Evolutionary conservation across 2,888 invertebrate species (phyloP).

Genomic region (Drosophila percnosoma): DNA sequence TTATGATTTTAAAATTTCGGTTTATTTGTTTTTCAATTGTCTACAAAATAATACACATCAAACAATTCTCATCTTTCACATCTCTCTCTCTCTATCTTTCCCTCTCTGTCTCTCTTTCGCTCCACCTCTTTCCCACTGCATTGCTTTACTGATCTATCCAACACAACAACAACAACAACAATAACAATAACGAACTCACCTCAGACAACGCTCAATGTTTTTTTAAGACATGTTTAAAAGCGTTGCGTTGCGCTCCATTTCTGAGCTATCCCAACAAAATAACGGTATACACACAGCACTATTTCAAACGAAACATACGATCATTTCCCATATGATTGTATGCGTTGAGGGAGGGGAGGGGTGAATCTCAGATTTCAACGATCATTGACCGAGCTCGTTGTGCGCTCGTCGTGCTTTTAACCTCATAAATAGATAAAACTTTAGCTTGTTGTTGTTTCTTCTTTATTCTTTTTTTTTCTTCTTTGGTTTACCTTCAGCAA

Average conservation of each 20-base stretch:
- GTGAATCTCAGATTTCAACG: slow-evolving; percentile 28
- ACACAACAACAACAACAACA: slow-evolving; percentile 11
- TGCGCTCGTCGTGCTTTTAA: slow-evolving; percentile 53
- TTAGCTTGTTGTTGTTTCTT: slow-evolving; percentile 32
- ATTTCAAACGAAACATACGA: slow-evolving; percentile 32
- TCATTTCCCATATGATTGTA: slow-evolving; percentile 9
- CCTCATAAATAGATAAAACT: slow-evolving; percentile 56
- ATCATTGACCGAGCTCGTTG: slow-evolving; percentile 65
- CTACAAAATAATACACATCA: background rate
- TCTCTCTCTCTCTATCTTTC: background rate
- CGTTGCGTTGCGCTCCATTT: slow-evolving; percentile 58
- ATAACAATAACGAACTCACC: slow-evolving; percentile 1
- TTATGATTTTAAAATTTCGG: background rate
- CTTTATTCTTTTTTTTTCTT: background rate
- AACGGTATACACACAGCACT: slow-evolving; percentile 61
- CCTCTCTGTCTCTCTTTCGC: background rate
- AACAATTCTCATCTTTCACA: background rate
- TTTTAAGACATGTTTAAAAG: slow-evolving; percentile 57
- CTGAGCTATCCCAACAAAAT: slow-evolving; percentile 80
- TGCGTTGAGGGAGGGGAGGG: background rate
- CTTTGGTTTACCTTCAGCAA: slow-evolving; percentile 29
- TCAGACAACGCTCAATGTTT: background rate
- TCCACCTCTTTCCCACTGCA: background rate
- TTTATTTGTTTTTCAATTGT: background rate
- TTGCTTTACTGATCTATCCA: slow-evolving; percentile 70